phyloP scores from a whole-genome alignment of 2,888 invertebrate species.

The Psylliodes chrysocephalus region DNA sequence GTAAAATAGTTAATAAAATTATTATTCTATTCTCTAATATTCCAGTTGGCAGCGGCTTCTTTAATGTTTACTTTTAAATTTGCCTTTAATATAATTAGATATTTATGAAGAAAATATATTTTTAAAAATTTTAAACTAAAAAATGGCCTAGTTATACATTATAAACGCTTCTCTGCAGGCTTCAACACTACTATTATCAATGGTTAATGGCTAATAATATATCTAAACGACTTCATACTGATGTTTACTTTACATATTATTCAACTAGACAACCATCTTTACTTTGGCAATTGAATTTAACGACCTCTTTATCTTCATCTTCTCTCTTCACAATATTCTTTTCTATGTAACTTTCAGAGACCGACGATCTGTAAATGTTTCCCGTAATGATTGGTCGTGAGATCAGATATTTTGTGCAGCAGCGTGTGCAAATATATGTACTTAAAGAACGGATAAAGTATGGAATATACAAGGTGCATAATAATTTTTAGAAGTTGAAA shows the following conservation, averaged over 20 bases:
- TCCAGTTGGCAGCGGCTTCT: too few species aligned
- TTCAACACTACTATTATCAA: neutral
- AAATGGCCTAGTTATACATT: too few species aligned
- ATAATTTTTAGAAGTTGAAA: too few species aligned
- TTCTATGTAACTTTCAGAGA: slow-evolving; percentile 20
- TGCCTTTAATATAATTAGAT: too few species aligned
- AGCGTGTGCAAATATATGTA: slow-evolving; percentile 13
- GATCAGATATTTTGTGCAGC: slow-evolving; percentile 23
- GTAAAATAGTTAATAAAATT: too few species aligned
- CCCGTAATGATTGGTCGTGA: slow-evolving; percentile 33
- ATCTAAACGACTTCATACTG: slow-evolving; percentile 18
- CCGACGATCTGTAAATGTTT: slow-evolving; percentile 34
- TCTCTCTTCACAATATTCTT: slow-evolving; percentile 26
- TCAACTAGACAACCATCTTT: slow-evolving; percentile 26
- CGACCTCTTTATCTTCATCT: slow-evolving; percentile 36
- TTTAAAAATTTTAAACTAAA: too few species aligned
- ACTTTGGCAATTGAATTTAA: slow-evolving; percentile 38
- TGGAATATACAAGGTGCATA: slow-evolving; percentile 14
- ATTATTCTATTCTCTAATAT: too few species aligned
- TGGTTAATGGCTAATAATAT: neutral
- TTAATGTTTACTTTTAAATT: too few species aligned
- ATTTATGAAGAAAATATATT: too few species aligned
- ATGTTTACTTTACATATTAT: slow-evolving; percentile 14
- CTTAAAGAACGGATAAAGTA: neutral
- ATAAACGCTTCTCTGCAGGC: too few species aligned